Evolutionary conservation across 2,888 invertebrate species (phyloP), one percentile per base, ranked within the genome.

Genomic region (Andrena hattorfiana): DNA sequence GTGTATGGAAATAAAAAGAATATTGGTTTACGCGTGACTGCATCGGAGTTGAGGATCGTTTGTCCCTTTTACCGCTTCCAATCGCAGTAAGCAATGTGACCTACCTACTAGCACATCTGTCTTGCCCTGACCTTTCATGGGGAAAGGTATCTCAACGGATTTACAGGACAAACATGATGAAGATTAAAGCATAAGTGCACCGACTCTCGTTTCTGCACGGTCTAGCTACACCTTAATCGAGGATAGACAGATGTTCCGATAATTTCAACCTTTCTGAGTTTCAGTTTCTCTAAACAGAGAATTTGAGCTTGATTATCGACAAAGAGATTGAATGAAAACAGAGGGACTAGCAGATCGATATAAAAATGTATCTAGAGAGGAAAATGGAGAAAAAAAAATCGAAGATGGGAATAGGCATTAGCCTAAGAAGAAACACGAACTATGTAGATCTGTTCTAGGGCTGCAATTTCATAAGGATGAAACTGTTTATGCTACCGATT

Each of bases 91-190:
- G 56, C 72, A 86, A 80, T 78, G 72, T 77, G 86, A 87, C 85
- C 87, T 81, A 84, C 63, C 87, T 72, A 77, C 89, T 68, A 69
- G 81, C 51, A 77, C 89, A 86, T 78, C 74, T 68, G 54, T 89
- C 77, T 88, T 81, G 83, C 77, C 82, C 88, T 89, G 88, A 89
- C 88, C 88, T 89, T 89, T 89, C 71, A 64, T 77, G 81, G 83
- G 80, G 89, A 89, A 89, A 89, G 88, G 88, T 87, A 86, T 71
- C 80, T 83, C 68, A 54, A 68, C 62, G 72, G 87, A 75, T 89
- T 88, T 87, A 78, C 82, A 74, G 75, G 70, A 77, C 77, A 80
- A 72, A 72, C 83, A 77, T 72, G 64, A 85, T 60, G 79, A 73
- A 74, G 84, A 89, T 85, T 83, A 78, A 87, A 81, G 72, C 69